phyloP scores from a whole-genome alignment of 2,888 invertebrate genomes.

The Alcis repandata region DNA sequence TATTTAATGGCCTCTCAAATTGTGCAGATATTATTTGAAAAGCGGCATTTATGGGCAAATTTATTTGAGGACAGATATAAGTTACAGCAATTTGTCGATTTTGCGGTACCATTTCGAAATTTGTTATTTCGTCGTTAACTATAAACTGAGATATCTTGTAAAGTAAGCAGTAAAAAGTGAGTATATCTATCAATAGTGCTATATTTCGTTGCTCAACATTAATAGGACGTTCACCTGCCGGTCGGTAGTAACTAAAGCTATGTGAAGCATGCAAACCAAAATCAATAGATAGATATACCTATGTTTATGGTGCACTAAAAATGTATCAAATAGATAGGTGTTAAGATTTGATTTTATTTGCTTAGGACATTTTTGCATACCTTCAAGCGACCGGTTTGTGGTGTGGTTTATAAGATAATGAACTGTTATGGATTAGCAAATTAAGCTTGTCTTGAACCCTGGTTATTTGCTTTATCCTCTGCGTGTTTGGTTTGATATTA shows the following conservation, averaged over 20 bases:
- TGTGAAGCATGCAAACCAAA: conserved; percentile 3
- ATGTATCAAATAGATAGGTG: conserved; percentile 5
- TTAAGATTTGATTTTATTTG: neutral
- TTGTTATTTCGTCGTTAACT: neutral
- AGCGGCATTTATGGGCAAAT: conserved; percentile 6
- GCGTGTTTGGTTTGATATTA: neutral
- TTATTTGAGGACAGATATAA: neutral
- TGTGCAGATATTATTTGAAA: conserved; percentile 28
- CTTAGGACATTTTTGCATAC: neutral
- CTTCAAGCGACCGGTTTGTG: neutral
- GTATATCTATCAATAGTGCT: neutral
- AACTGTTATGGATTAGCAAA: neutral
- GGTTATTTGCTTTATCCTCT: too few relatives aligned
- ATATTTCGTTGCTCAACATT: neutral
- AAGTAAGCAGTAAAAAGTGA: neutral
- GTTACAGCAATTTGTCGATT: conserved; percentile 1
- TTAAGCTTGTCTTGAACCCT: too few relatives aligned
- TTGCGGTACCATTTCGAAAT: neutral
- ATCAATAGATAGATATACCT: neutral
- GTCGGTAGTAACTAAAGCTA: conserved; percentile 9
- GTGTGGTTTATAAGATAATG: neutral
- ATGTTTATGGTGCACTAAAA: conserved; percentile 9
- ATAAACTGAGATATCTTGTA: neutral
- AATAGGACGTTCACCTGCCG: neutral
- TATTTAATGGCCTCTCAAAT: conserved; percentile 27